Evolutionary conservation across 2,797 vertebrate species (phyloP).

Genomic region (Tachyglossus aculeatus): DNA sequence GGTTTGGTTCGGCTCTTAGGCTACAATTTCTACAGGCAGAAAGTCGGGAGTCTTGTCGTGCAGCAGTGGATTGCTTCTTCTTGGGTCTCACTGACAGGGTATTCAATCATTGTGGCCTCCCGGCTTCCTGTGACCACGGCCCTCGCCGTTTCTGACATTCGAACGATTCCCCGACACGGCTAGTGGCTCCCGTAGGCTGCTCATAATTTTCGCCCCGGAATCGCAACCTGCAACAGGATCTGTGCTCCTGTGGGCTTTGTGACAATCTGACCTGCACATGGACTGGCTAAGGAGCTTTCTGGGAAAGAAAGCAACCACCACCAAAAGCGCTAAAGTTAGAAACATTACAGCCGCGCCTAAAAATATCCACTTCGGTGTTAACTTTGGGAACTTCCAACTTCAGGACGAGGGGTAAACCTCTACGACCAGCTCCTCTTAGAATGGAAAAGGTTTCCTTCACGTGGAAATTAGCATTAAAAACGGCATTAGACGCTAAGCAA

Average conservation of each 20-base stretch:
- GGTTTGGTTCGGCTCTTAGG: constrained; percentile 20
- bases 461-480: not conserved
- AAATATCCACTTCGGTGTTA: constrained; percentile 77
- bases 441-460: constrained; percentile 17
- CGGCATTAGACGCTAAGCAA: not conserved
- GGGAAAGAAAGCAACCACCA: constrained; percentile 82
- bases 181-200: constrained; percentile 80
- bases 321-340: constrained; percentile 83
- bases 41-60: constrained; percentile 58
- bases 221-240: constrained; percentile 85
- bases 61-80: constrained; percentile 72
- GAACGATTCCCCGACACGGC: constrained; percentile 77
- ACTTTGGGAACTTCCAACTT: constrained; percentile 61
- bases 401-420: constrained; percentile 37
- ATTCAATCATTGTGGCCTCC: constrained; percentile 74
- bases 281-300: constrained; percentile 77
- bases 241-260: constrained; percentile 76
- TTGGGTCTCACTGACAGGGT: constrained; percentile 68
- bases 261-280: constrained; percentile 80
- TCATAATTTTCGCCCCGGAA: constrained; percentile 87
- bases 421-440: constrained; percentile 20
- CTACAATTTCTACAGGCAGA: constrained; percentile 54
- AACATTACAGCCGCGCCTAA: constrained; percentile 77
- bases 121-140: constrained; percentile 63
- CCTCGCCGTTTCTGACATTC: constrained; percentile 69